Base-by-base conservation (phyloP, 2,888 invertebrate species). In the Volucella bombylans region DNA sequence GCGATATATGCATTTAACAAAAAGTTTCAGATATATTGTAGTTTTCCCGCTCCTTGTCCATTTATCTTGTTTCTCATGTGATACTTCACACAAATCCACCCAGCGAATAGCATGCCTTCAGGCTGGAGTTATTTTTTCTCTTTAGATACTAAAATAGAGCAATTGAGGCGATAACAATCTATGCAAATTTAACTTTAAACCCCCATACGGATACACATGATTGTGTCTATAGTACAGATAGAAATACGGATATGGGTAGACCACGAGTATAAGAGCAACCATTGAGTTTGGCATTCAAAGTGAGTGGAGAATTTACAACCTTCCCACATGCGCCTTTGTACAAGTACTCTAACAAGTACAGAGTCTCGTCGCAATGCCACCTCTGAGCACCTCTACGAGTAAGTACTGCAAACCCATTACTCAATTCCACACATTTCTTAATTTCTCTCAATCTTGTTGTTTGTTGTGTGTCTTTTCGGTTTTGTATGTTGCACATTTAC, bases 351-450 rank as follows among this genome's bases (percentile, higher is more conserved):
- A 31, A 52, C 80, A 74, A 69, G 68, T 49, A 31, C 55, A 64
- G 39, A 39, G 71, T 78, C 67, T 65, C 77, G 65, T 67, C 65
- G 64, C 65, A 57, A 67, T 64, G 62, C 61, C 77, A 79, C 82
- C 77, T 77, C 61, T 72, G 57, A 82, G 62, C 67, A 78, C 45
- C 9, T 23, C 18, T 23, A n/a, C n/a, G n/a, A n/a, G n/a, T 72
- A 62, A 82, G 62, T 62, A 78, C 45, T 4, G 57, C 54, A 43
- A 31, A 65, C 64, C 83, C 81, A 85, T 85, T 85, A 85, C 85
- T 85, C 85, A 85, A 85, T 81, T 85, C 85, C 76, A 77, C 85
- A 85, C 81, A 85, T 85, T 81, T 81, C 76, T 81, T 81, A 85
- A 85, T 85, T 85, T 77, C 67, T 67, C 72, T 72, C 15, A 31